These are phyloP conservation scores for Acropternis orthonyx DNA, from an alignment of 2,797 vertebrate genomes.

Conservation along the genomic window DNA sequence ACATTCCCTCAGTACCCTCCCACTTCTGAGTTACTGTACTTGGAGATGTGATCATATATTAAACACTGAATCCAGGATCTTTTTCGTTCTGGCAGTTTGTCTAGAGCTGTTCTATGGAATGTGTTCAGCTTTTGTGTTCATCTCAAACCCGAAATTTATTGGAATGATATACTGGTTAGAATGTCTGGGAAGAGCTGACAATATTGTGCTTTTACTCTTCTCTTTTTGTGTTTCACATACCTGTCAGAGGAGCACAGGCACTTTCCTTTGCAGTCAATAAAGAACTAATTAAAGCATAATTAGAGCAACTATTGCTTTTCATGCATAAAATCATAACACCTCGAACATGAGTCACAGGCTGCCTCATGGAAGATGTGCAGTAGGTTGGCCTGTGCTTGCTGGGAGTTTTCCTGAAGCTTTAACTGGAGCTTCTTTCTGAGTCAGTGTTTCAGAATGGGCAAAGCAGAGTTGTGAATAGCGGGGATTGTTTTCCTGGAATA, in stretches of 20 bases:
- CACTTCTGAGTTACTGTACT: constrained; percentile 10
- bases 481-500: not conserved
- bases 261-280: constrained; percentile 2
- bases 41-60: constrained; percentile 12
- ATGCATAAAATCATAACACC: not conserved
- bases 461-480: not conserved
- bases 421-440: not conserved
- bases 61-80: not conserved
- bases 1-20: constrained; percentile 41
- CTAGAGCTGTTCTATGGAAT: not conserved
- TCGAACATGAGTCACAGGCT: not conserved
- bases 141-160: not conserved
- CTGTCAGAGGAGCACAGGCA: not conserved
- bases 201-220: not conserved
- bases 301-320: constrained; percentile 25
- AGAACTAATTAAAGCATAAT: constrained; percentile 29
- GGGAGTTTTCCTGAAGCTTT: not conserved
- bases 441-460: not conserved
- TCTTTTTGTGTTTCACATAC: not conserved
- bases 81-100: not conserved
- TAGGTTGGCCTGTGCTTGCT: not conserved
- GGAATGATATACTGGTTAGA: not conserved
- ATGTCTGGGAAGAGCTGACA: not conserved
- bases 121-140: not conserved
- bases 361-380: not conserved